A percentile compares a stretch with the other conserved stretches of the same genome.
Conservation (phyloP, 2,888 invertebrate genomes). For the Ophion slaviceki region DNA sequence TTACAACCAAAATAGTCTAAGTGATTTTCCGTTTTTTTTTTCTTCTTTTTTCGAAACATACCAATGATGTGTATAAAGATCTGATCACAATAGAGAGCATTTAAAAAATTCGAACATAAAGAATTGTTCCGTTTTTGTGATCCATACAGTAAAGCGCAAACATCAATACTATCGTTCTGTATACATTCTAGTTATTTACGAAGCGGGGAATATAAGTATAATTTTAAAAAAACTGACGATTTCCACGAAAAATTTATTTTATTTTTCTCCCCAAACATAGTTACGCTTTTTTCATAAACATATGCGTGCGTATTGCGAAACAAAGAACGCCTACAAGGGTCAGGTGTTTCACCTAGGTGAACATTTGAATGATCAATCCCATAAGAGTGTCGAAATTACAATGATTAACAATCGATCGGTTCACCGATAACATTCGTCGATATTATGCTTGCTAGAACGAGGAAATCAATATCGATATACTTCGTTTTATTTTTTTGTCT, state of each 20-base stretch:
- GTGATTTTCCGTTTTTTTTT: conserved; percentile 35
- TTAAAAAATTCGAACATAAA: conserved; percentile 31
- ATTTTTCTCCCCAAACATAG: conserved; percentile 67
- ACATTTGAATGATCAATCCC: conserved; percentile 22
- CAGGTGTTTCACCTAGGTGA: conserved; percentile 39
- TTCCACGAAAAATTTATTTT: conserved; percentile 68
- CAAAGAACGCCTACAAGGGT: conserved; percentile 56
- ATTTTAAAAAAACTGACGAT: conserved; percentile 52
- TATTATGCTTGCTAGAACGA: conserved; percentile 52
- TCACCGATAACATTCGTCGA: conserved; percentile 20
- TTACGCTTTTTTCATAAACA: conserved; percentile 68
- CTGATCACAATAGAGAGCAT: conserved; percentile 45
- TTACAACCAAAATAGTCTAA: conserved; percentile 62
- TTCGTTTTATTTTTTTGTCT: conserved; percentile 11
- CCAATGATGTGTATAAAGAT: conserved; percentile 33
- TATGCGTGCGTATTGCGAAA: conserved; percentile 57
- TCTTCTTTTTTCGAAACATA: conserved; percentile 48
- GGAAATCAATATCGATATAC: conserved; percentile 31
- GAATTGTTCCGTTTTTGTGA: conserved; percentile 43
- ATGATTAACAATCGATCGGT: conserved; percentile 35
- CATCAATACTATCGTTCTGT: conserved; percentile 19
- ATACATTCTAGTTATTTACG: conserved; percentile 33
- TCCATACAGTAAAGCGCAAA: conserved; percentile 36
- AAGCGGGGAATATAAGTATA: conserved; percentile 44
- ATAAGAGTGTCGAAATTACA: conserved; percentile 26